Percentiles rank a stretch among this genome's conserved stretches.
Evolutionary conservation across 1,140 invertebrate genomes (phyloP).

Genomic region (Eurytemora carolleeae): DNA sequence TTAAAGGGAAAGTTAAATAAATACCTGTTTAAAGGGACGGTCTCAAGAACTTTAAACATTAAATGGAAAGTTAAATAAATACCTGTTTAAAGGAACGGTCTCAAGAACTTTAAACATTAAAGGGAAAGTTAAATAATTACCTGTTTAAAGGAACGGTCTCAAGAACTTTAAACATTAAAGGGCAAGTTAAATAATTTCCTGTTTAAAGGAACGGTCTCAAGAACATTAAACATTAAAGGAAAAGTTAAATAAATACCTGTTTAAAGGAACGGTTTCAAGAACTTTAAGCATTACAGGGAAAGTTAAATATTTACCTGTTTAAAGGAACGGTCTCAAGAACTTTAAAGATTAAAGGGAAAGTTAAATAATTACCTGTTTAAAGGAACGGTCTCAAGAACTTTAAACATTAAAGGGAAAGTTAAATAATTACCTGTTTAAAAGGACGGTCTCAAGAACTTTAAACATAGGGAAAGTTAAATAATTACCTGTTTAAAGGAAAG

Average conservation of each 20-base stretch:
- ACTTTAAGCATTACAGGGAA: too few species aligned
- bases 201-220: not conserved
- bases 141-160: too few species aligned
- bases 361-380: constrained; percentile 24
- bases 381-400: constrained; percentile 30
- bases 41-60: too few species aligned
- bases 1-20: too few species aligned
- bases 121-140: too few species aligned
- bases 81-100: too few species aligned
- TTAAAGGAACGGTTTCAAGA: constrained; percentile 34
- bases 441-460: not conserved
- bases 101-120: too few species aligned
- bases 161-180: too few species aligned
- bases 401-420: constrained; percentile 25
- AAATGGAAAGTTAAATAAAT: too few species aligned
- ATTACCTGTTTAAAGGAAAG: constrained; percentile 30
- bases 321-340: not conserved
- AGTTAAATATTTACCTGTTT: not conserved
- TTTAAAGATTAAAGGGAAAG: not conserved
- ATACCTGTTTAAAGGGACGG: too few species aligned
- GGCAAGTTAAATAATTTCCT: not conserved
- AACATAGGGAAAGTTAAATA: not conserved
- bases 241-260: constrained; percentile 17
- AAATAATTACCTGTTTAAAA: not conserved
- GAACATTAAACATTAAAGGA: not conserved